These are phyloP conservation scores for Struthidea cinerea DNA, from an alignment of 2,113 vertebrate genomes.

Conservation along the genomic window DNA sequence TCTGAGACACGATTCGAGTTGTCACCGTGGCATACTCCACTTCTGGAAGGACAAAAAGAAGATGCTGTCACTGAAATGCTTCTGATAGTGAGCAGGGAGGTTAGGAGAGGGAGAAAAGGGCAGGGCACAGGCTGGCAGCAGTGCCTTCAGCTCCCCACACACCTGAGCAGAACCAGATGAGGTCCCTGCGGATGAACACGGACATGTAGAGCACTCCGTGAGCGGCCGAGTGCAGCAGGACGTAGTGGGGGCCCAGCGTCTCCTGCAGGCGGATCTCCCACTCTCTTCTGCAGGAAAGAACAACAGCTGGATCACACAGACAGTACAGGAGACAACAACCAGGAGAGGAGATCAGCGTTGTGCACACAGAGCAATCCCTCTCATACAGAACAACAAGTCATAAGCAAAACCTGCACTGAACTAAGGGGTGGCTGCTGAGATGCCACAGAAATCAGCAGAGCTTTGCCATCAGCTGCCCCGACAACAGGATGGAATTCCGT, in stretches of 20 bases:
- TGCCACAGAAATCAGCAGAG: not conserved
- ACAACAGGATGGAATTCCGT: not conserved
- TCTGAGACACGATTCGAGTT: constrained; percentile 94
- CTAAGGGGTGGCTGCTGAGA: not conserved
- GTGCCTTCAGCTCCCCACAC: not conserved
- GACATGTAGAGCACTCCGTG: constrained; percentile 91
- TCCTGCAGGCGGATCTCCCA: constrained; percentile 95
- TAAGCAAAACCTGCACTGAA: not conserved
- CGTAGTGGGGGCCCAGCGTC: constrained; percentile 89
- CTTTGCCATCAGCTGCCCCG: not conserved
- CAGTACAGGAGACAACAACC: not conserved
- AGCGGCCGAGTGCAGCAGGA: constrained; percentile 84
- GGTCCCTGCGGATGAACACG: constrained; percentile 89
- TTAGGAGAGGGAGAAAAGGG: not conserved
- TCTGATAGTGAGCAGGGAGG: not conserved
- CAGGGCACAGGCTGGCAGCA: not conserved
- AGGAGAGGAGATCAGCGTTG: not conserved
- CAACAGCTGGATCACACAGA: not conserved
- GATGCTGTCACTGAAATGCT: not conserved
- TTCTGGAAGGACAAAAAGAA: constrained; percentile 69
- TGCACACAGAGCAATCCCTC: not conserved
- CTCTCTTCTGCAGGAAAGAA: constrained; percentile 78
- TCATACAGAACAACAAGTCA: accelerated
- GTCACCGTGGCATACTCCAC: constrained; percentile 92
- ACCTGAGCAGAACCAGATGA: constrained; percentile 99